Base-by-base conservation (phyloP, 2,888 invertebrate genomes). In the Heliconius ethilla region DNA sequence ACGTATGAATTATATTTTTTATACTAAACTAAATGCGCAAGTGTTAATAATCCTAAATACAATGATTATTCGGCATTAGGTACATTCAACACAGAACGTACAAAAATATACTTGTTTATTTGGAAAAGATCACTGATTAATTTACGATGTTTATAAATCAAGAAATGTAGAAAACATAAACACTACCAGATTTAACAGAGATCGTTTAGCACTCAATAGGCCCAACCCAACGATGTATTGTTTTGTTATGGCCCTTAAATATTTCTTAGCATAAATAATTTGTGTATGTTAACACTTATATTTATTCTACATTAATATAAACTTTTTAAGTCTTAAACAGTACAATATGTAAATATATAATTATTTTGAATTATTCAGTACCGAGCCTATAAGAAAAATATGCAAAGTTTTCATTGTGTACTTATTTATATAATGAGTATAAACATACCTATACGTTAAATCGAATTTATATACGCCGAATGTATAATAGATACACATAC, bases 81-180 rank as follows among this genome's bases (percentile, higher is more conserved):
- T 22, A 51, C 51, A 0, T 51, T 51, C 18, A 51, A 73, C 37
- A 22, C 1, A 22, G 25, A 40, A 73, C 25, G n/a, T 63, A 37
- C 25, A 15, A 73, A 59, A 73, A 73, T 62, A 37, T 37, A 29
- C 15, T 37, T 40, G 27, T 74, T 74, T 65, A 29, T 65, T 74
- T 65, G 27, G 27, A 40, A 65, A 65, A 40, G 29, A 65, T 74
- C 74, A 65, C 22, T 63, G 63, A 74, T 45, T 74, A 72, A 37
- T 74, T 74, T 63, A 74, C 45, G 45, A 45, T 65, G 63, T 45
- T 45, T 65, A 63, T 40, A 74, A 45, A 63, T 63, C 63, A 40
- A 40, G 13, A 63, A 63, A 63, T 27, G 25, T 15, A 40, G 63
- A 40, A 67, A 67, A 40, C 15, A 40, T 40, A 40, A 33, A 33